Base-by-base conservation (phyloP, 2,797 vertebrate species). In the Bradypodion pumilum region DNA sequence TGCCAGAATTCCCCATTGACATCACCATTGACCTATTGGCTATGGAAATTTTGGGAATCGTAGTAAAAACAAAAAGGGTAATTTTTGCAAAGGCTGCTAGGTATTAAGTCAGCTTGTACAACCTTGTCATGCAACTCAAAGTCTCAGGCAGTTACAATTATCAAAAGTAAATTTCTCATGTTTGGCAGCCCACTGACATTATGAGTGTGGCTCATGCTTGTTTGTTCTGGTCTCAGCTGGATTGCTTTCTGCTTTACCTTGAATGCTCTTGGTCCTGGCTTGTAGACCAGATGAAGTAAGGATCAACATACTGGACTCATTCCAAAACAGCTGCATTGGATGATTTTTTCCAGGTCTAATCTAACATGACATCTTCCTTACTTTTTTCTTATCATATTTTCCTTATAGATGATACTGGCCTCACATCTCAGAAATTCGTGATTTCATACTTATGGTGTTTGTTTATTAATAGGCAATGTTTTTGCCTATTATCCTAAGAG, bases 231-330 rank as follows among this genome's bases (percentile, higher is more conserved):
- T 74, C 56, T 32, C 62, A 73, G 4, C 37, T n/a, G 40, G 16
- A 62, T 60, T 72, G 79, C 52, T 82, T 82, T 82, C 32, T 82
- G 25, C 42, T 65, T n/a, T 23, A 65, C n/a, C 25, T 40, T 7
- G 21, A 75, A 65, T 68, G 63, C 6, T 16, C 44, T 65, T 37
- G 27, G 21, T 63, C 42, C 37, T 70, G 37, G 49, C 44, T 59
- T 13, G 40, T 40, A 29, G n/a, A 52, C 16, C n/a, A 62, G 19
- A 27, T 35, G 35, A 40, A 49, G 25, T 21, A 37, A 46, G 23
- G 5, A 49, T 7, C 40, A 49, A 23, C 19, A 44, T 60, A 32
- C 35, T 74, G 5, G 74, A 19, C 7, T 52, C 27, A 37, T 74
- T 74, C 25, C 29, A 15, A 19, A 10, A 25, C 35, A 63, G 42